Percentiles rank a stretch among this genome's conserved stretches.
These are phyloP conservation scores for Psettodes erumei DNA, from an alignment of 2,113 vertebrate genomes.

Conservation along the genomic window DNA sequence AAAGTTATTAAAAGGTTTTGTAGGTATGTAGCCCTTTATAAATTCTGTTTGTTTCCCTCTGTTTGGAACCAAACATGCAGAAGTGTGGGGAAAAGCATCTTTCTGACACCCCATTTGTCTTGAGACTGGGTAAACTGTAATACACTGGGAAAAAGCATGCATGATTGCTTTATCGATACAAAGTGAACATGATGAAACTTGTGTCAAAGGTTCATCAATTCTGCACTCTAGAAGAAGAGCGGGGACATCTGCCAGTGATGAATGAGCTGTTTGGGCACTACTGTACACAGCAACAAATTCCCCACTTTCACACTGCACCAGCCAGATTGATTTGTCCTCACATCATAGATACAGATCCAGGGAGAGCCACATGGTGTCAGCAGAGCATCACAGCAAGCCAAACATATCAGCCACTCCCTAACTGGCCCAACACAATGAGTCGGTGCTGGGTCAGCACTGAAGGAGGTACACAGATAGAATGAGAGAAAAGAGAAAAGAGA, in stretches of 20 bases:
- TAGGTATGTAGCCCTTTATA: too few species aligned
- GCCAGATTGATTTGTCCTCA: neutral
- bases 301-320: too few species aligned
- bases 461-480: too few species aligned
- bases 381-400: slow-evolving; percentile 48
- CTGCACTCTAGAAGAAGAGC: slow-evolving; percentile 48
- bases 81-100: slow-evolving; percentile 19
- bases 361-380: slow-evolving; percentile 72
- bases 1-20: too few species aligned
- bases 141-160: slow-evolving; percentile 61
- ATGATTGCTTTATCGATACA: slow-evolving; percentile 78
- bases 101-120: slow-evolving; percentile 73
- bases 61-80: too few species aligned
- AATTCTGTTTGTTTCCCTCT: too few species aligned
- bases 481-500: too few species aligned
- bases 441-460: neutral
- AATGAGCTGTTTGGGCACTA: slow-evolving; percentile 64
- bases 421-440: neutral
- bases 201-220: slow-evolving; percentile 75
- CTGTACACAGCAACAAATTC: slow-evolving; percentile 48
- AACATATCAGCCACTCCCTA: slow-evolving; percentile 25
- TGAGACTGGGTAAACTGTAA: slow-evolving; percentile 41
- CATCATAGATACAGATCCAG: slow-evolving; percentile 5
- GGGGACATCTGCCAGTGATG: slow-evolving; percentile 59
- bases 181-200: slow-evolving; percentile 71